These are phyloP conservation scores for Drosophila seguyi DNA, from an alignment of 1,140 invertebrate species.

Conservation along the genomic window DNA sequence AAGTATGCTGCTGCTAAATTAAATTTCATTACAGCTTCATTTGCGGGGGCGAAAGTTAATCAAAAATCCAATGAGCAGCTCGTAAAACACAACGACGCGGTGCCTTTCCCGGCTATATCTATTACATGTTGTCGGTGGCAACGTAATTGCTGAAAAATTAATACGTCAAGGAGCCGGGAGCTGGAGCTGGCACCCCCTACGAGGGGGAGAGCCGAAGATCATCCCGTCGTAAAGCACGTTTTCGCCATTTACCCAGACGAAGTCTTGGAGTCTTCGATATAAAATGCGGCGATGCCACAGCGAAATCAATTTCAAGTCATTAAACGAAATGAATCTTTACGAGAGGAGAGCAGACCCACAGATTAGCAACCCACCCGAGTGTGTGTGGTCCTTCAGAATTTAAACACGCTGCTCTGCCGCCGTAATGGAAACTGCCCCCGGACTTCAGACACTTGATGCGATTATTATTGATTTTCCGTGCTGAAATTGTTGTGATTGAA, in stretches of 20 bases:
- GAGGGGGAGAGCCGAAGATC: conserved; percentile 45
- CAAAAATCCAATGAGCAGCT: conserved; percentile 81
- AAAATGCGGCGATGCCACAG: conserved; percentile 71
- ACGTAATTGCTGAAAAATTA: conserved; percentile 83
- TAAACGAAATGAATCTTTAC: conserved; percentile 85
- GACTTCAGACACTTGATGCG: conserved; percentile 52
- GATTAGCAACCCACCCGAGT: conserved; percentile 55
- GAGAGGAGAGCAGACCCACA: conserved; percentile 29
- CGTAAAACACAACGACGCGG: conserved; percentile 62
- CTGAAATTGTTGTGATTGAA: conserved; percentile 67
- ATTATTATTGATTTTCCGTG: conserved; percentile 77
- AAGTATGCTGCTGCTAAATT: conserved; percentile 79
- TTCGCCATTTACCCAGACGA: conserved; percentile 67
- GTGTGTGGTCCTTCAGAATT: conserved; percentile 47
- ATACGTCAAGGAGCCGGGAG: conserved; percentile 59
- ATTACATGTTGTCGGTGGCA: conserved; percentile 77
- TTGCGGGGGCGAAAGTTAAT: conserved; percentile 73
- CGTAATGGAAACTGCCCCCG: conserved; percentile 46
- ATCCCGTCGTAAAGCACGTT: conserved; percentile 78
- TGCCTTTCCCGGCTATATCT: conserved; percentile 43
- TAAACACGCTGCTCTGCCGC: conserved; percentile 59
- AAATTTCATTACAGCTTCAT: conserved; percentile 83
- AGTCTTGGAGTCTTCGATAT: conserved; percentile 47
- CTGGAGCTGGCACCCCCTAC: too few species aligned
- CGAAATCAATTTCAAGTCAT: conserved; percentile 85